These are phyloP conservation scores for Hassar affinis DNA, from an alignment of 2,113 vertebrate genomes.

Conservation along the genomic window DNA sequence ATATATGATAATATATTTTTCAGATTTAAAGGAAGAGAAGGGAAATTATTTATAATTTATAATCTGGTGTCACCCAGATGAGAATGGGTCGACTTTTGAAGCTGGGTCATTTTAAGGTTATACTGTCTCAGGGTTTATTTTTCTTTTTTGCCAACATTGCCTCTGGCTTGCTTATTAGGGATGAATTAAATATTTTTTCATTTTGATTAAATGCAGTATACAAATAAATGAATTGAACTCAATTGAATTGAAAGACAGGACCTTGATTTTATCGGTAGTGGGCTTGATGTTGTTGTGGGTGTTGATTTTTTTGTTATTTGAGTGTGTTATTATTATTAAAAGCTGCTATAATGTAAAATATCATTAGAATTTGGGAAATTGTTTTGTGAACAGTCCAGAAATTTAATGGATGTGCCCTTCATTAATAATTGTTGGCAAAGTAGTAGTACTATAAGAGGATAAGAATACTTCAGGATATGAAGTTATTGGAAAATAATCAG, in stretches of 20 bases:
- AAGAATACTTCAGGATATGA: background rate
- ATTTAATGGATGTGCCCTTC: background rate
- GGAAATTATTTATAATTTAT: background rate
- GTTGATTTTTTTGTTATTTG: too few relatives aligned
- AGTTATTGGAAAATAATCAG: background rate
- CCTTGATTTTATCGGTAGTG: too few relatives aligned
- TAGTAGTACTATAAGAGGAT: background rate
- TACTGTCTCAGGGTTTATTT: background rate
- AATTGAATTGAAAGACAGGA: background rate
- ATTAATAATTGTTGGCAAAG: background rate
- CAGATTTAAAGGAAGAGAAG: background rate
- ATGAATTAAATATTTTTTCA: background rate
- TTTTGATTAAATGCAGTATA: background rate
- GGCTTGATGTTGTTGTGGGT: too few relatives aligned
- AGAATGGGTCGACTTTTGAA: too few relatives aligned
- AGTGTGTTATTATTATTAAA: too few relatives aligned
- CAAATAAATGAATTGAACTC: too few relatives aligned
- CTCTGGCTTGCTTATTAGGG: background rate
- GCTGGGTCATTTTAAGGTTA: background rate
- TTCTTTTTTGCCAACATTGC: background rate
- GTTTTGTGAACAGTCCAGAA: background rate
- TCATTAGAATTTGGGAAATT: background rate
- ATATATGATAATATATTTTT: background rate
- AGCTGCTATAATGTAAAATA: too few relatives aligned
- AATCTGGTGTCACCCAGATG: background rate